Evolutionary conservation across 2,113 vertebrate species (phyloP), one percentile per base, ranked within the genome.

Genomic region (Casuarius casuarius): DNA sequence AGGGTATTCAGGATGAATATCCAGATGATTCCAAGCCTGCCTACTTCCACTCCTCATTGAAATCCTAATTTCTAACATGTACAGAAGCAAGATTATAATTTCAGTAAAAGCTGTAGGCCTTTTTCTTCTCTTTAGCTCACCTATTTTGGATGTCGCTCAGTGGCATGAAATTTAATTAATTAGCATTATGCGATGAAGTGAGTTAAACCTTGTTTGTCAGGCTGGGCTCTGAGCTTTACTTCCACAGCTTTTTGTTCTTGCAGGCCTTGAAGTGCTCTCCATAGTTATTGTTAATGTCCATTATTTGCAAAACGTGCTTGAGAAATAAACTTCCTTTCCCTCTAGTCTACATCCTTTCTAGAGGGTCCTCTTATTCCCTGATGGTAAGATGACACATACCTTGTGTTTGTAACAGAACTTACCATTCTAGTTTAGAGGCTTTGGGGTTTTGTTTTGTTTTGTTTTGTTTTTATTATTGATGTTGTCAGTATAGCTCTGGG

Each of bases 101-200:
- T 78, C 56, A 84, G 2, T 29, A 67, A 74, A 86, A 89, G 38
- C 62, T 90, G 23, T 48, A 63, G 79, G 65, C 25, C 40, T 87
- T 92, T 90, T 72, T 13, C 31, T 81, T 75, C 38, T 23, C 42
- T 74, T 81, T 78, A 81, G 10, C 68, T 92, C 56, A 68, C 54
- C 25, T 67, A 38, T 89, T 96, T 90, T 83, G 63, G 61, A 48
- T 80, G 19, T 59, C 85, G 88, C 67, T 91, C 40, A 79, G 22
- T 59, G n/a, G 35, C 22, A 52, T 25, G 25, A 75, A 7, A 86
- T 86, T 88, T 51, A 82, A 66, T 71, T 91, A 87, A 76, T 82
- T 90, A 73, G 70, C 63, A 23, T 59, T 29, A 51, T 46, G 25
- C n/a, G 90, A 35, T 33, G 19, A 92, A 15, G 8, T 25, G 61